phyloP scores from a whole-genome alignment of 2,113 vertebrate species.

The Mellivora capensis region DNA sequence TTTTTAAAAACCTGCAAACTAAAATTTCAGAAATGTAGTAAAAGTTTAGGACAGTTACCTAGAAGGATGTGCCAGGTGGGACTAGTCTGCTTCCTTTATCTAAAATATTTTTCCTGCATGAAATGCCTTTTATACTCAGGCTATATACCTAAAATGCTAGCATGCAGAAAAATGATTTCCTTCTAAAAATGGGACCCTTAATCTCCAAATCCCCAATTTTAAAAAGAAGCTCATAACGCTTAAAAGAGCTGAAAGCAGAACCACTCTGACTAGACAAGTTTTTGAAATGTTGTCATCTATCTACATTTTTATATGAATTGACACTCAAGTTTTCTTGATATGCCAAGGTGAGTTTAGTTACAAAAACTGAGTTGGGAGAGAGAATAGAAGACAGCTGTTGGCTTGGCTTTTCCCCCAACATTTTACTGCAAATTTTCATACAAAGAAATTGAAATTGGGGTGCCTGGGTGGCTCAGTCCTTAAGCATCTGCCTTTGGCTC shows the following conservation, averaged over 20 bases:
- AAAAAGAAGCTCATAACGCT: neutral
- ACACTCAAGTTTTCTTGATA: conserved; percentile 11
- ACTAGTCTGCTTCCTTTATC: neutral
- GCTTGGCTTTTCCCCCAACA: neutral
- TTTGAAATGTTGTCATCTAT: neutral
- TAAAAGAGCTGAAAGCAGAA: neutral
- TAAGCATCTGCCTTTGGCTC: no score
- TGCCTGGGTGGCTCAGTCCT: no score
- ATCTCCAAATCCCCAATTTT: neutral
- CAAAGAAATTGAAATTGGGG: neutral
- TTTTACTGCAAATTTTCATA: neutral
- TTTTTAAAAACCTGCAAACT: neutral
- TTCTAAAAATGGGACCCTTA: neutral
- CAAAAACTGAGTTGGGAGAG: neutral
- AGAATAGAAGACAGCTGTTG: neutral
- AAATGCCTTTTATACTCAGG: neutral
- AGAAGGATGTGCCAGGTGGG: neutral
- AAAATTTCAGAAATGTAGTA: neutral
- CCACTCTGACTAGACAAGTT: neutral
- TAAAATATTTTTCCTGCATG: neutral
- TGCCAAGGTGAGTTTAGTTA: neutral
- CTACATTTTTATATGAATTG: neutral
- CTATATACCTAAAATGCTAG: neutral
- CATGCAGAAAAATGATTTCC: neutral
- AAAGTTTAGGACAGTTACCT: neutral